Evolutionary conservation across 1,140 invertebrate genomes (phyloP), one percentile per base, ranked within the genome.

Genomic region (Drosophila sechellia): DNA sequence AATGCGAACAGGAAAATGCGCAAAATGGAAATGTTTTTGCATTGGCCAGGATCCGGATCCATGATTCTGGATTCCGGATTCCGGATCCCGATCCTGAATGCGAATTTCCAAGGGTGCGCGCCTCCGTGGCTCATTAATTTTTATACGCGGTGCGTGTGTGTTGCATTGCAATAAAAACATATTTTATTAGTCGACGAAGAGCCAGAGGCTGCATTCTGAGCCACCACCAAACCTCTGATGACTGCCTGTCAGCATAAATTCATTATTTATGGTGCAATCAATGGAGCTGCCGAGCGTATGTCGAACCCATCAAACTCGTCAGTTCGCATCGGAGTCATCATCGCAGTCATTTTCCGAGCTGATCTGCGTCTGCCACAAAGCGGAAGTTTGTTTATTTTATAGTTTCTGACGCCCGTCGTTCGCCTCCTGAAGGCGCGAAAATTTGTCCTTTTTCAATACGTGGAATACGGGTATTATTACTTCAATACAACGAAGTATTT

Each of bases 361-460:
- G 55, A 55, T 71, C 60, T 66, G 43, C 53, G 54, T 57, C 37
- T 58, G 69, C 55, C 61, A 58, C 55, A 58, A 25, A 52, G 22
- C 86, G 90, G 90, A 91, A 91, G 90, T 91, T 91, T 91, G 86
- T 89, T 91, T 90, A 91, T 91, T 91, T 90, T 91, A 90, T 90
- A 90, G 83, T 86, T 89, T 83, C 69, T 64, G 79, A 81, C 83
- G 83, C 54, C 81, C 61, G 64, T 74, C 69, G 34, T 56, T 65
- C 1, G 31, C 49, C 43, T 43, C 17, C 35, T 25, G 27, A 46
- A 75, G 60, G 81, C 85, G 83, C 81, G 79, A 87, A 86, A 86
- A 87, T 73, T 81, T 72, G 31, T 49, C 65, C 64, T 48, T 56
- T 56, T 27, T 13, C 25, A 42, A 11, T n/a, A n/a, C 25, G 5